Base-by-base conservation (phyloP, 2,888 invertebrate genomes). In the Papilio protenor region DNA sequence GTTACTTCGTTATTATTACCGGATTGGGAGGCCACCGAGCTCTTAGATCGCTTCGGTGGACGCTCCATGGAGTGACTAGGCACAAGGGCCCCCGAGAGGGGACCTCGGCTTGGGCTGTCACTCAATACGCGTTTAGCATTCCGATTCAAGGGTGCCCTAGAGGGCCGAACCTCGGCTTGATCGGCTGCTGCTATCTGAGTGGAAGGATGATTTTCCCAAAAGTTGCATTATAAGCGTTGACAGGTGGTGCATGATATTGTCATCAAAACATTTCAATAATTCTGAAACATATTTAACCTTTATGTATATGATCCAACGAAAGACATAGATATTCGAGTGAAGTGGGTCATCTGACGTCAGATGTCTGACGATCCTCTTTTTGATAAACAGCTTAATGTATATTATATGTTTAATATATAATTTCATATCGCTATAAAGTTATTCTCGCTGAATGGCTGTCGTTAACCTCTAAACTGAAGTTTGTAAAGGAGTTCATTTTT, bases 271-370 rank as follows among this genome's bases (percentile, higher is more conserved):
- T 52, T 4, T 52, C 18, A 18, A 52, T 52, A 16, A 52, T 52
- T 52, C 73, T 75, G 49, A 73, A 80, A 78, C 77, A 80, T 73
- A 64, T 79, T 78, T 77, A 77, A 2, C 64, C 49, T 64, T 64
- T 8, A 18, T 61, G 66, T 75, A 75, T 73, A 79, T 77, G 69
- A 77, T 76, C 75, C 73, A 71, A 73, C 73, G 72, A 76, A 49
- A 69, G 52, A 73, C 33, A 52, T 57, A 52, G 57, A 49, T 27
- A 79, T 79, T 64, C 75, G 71, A 77, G 75, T 75, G 72, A 79
- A 80, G 77, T 77, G 76, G 52, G 71, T 71, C 71, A 27, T 27
- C 10, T 49, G 71, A 18, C 47, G 23, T 66, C n/a, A 49, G n/a
- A 27, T 27, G n/a, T n/a, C 45, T 49, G 64, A 27, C 21, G 27